These are phyloP conservation scores for Noturus placidus DNA, from an alignment of 2,113 vertebrate genomes.

Conservation along the genomic window DNA sequence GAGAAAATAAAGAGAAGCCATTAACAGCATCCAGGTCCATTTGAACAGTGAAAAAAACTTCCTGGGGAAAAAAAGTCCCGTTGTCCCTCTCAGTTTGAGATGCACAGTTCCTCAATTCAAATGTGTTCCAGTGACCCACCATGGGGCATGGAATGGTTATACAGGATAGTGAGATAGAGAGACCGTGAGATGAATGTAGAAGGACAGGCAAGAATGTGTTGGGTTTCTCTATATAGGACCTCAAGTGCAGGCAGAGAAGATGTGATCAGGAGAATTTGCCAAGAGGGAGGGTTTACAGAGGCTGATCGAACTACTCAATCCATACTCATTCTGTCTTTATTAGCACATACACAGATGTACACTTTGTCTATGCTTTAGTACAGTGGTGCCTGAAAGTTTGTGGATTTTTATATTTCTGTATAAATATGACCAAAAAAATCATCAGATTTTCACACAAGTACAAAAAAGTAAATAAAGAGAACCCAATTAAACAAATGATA, in stretches of 20 bases:
- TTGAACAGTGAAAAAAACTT: conserved; percentile 12
- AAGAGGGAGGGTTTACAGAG: conserved; percentile 10
- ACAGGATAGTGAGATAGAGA: not conserved
- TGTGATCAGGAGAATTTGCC: conserved; percentile 6
- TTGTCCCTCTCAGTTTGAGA: not conserved
- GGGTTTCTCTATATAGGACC: conserved; percentile 22
- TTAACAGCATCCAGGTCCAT: not conserved
- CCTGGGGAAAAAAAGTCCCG: not conserved
- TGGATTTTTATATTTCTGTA: too few species aligned
- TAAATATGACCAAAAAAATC: too few species aligned
- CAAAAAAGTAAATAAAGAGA: too few species aligned
- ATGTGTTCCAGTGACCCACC: conserved; percentile 2
- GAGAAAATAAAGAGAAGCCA: not conserved
- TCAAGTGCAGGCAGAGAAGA: conserved; percentile 3
- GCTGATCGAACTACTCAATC: not conserved
- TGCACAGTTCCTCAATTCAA: conserved; percentile 18
- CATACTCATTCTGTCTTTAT: not conserved
- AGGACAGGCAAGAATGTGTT: not conserved
- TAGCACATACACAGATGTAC: not conserved
- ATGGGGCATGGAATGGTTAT: conserved; percentile 5
- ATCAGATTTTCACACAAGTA: too few species aligned
- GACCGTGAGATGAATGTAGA: conserved; percentile 24
- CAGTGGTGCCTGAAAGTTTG: too few species aligned
- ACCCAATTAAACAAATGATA: too few species aligned
- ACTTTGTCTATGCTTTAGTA: not conserved